Base-by-base conservation (phyloP, 2,113 vertebrate species). In the Cynoglossus semilaevis region DNA sequence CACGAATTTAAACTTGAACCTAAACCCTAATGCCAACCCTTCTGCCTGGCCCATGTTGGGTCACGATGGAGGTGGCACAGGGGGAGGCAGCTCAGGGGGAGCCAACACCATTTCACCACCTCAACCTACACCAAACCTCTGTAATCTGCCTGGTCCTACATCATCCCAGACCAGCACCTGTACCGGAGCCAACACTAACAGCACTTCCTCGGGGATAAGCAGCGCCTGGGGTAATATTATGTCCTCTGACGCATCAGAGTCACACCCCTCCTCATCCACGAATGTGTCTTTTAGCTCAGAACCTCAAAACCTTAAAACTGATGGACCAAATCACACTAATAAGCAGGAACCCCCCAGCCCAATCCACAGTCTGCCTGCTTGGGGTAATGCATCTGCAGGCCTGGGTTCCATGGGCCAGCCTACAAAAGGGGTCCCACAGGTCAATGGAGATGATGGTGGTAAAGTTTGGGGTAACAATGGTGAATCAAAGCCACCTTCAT, bases 301-400 rank as follows among this genome's bases (percentile, higher is more conserved):
- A 95, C 95, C 96, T 96, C 96, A 95, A 92, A 98, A 96, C 95
- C 95, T 97, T 96, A 97, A 95, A 94, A 93, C 94, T 94, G 96
- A 98, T 88, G 95, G 96, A 95, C 94, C 95, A 95, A 96, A 94
- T 93, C 94, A 95, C 91, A 92, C 93, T 92, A 96, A 81, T 75
- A 87, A 94, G 68, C 87, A 85, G 77, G 89, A 90, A 78, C 76
- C 83, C 6, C 79, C 77, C n/a, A 91, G 83, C 90, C 92, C 95
- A 85, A 85, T 92, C 86, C 92, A 86, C 88, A 92, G 90, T 88
- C 87, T 95, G 91, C 91, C 96, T 59, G 92, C 92, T 88, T 98
- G 96, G 95, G 94, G 93, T 71, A 79, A 44, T 64, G 82, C 92
- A 89, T 87, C 95, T 87, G 93, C 91, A 58, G 91, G 93, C 62